Evolutionary conservation across 2,113 vertebrate species (phyloP), one percentile per base, ranked within the genome.

Genomic region (Sylvilagus bachmani): DNA sequence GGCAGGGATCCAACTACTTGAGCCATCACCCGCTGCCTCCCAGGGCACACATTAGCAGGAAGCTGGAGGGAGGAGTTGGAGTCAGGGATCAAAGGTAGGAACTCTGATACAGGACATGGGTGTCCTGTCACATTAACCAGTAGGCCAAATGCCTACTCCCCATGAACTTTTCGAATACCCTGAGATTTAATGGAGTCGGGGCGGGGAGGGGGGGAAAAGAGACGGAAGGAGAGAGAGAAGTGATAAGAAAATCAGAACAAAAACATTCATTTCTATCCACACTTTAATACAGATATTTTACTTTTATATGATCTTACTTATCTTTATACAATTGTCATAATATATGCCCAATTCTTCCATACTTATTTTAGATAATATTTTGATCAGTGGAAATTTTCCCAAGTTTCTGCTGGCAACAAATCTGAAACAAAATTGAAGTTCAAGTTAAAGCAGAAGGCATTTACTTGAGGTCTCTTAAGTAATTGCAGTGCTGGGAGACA

Each of bases 361-460:
- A n/a, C 11, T 84, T 78, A 87, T 73, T 70, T 64, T 38, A 80
- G 55, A 92, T 6, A 71, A 53, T n/a, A 24, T 88, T 96, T 85
- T 74, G 17, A 79, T 84, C 4, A 10, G 33, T 92, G 38, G 33
- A 17, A 17, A 13, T 81, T 73, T 78, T 5, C 27, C 25, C 69
- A 92, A 58, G 25, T 90, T 66, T 80, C 24, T 88, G 49, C 4
- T 24, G 33, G 9, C 16, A 58, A 89, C 70, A 77, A 83, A 58
- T 83, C 49, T 33, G 25, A 61, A 38, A 83, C 27, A 55, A 44
- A n/a, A 66, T 6, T 14, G n/a, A 58, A 79, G 14, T 22, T 74
- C 1, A 74, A 14, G 3, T 24, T 31, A 53, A 74, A 67, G 24
- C 33, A 67, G 10, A 55, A 36, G 12, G 16, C 24, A 77, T 75